phyloP scores from a whole-genome alignment of 2,888 invertebrate species.

The Apomyelois bistriatella region DNA sequence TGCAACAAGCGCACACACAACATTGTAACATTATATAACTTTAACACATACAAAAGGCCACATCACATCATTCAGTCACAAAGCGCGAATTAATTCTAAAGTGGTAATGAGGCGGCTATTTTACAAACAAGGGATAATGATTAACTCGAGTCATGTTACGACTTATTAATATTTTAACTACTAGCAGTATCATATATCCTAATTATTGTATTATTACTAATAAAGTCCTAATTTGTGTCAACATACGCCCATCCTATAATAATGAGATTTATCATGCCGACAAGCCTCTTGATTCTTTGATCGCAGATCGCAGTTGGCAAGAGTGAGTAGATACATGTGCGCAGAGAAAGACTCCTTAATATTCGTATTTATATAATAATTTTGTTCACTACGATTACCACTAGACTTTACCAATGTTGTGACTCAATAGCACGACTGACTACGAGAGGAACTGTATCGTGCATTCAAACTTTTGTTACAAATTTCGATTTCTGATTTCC shows the following conservation, averaged over 20 bases:
- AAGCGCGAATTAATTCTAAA: conserved; percentile 66
- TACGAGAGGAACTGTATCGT: conserved; percentile 78
- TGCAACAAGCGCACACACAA: conserved; percentile 72
- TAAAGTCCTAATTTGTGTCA: conserved; percentile 57
- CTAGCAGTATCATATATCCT: conserved; percentile 50
- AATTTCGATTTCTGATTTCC: conserved; percentile 60
- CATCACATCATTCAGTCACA: conserved; percentile 79
- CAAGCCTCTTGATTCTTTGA: conserved; percentile 50
- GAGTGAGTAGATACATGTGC: conserved; percentile 32
- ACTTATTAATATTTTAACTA: conserved; percentile 46
- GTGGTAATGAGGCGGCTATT: conserved; percentile 51
- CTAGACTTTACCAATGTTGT: conserved; percentile 52
- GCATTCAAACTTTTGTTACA: conserved; percentile 68
- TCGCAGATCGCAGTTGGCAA: conserved; percentile 56
- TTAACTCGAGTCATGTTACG: conserved; percentile 31
- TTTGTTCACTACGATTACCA: conserved; percentile 33
- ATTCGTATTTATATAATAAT: conserved; percentile 25
- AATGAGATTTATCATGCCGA: conserved; percentile 48
- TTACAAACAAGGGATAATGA: conserved; percentile 45
- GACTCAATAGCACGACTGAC: conserved; percentile 71
- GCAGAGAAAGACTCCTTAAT: conserved; percentile 55
- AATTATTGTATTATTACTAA: conserved; percentile 61
- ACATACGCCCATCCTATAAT: conserved; percentile 46
- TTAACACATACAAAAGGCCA: conserved; percentile 77
- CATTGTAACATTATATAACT: conserved; percentile 58